Conservation (phyloP, 2,113 vertebrate genomes). For the Pseudorectes ferrugineus region DNA sequence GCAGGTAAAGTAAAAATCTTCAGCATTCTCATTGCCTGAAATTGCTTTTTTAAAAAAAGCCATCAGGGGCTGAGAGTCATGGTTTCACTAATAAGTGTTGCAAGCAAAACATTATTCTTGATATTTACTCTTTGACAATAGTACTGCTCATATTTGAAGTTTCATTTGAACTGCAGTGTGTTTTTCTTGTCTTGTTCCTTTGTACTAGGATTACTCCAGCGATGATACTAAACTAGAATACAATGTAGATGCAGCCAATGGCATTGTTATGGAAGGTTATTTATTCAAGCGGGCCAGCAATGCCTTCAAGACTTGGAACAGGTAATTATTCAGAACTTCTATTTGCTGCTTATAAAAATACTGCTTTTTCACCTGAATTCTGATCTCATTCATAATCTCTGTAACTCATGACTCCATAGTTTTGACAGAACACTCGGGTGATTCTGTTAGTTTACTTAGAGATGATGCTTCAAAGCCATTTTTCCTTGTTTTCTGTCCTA, state of each 20-base stretch:
- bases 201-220: conserved; percentile 88
- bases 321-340: conserved; percentile 71
- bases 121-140: background rate
- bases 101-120: background rate
- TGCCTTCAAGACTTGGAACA: conserved; percentile 99
- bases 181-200: conserved; percentile 21
- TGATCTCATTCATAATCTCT: background rate
- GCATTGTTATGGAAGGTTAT: conserved; percentile 98
- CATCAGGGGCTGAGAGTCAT: background rate
- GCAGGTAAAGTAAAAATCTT: background rate
- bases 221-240: conserved; percentile 95
- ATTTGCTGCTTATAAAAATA: background rate
- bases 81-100: background rate
- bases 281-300: conserved; percentile 98
- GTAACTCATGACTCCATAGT: background rate
- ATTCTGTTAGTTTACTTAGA: background rate
- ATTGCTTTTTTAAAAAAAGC: background rate
- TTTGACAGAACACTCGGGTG: background rate
- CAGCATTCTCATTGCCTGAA: background rate
- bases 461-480: background rate
- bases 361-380: background rate
- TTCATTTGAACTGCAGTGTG: background rate
- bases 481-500: background rate
- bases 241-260: conserved; percentile 91
- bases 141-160: background rate